phyloP scores from a whole-genome alignment of 2,888 invertebrate genomes.

The Drosophila bunnanda region DNA sequence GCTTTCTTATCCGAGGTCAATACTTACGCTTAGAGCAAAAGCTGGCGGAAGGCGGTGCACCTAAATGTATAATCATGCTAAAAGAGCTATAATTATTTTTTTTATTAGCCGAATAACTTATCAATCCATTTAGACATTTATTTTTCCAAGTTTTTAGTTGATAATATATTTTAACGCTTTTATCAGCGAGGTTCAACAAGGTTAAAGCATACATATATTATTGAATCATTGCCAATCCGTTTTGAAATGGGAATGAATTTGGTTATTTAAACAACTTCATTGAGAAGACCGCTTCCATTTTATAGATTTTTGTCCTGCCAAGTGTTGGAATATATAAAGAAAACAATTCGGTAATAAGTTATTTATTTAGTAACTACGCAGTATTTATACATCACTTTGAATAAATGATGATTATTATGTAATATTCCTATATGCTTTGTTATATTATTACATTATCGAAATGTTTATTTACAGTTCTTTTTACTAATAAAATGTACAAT shows the following conservation, averaged over 20 bases:
- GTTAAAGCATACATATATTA: background rate
- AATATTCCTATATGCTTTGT: constrained; percentile 50
- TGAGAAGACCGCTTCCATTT: background rate
- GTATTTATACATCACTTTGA: constrained; percentile 62
- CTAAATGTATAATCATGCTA: background rate
- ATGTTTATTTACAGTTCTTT: constrained; percentile 78
- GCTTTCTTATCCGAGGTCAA: background rate
- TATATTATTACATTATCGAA: constrained; percentile 73
- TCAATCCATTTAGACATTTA: background rate
- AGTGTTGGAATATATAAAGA: background rate
- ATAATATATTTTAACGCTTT: background rate
- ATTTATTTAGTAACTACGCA: constrained; percentile 75
- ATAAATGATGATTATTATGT: constrained; percentile 63
- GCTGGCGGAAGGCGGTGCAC: background rate
- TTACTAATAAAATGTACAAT: constrained; percentile 77
- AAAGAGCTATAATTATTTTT: background rate
- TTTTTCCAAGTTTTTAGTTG: background rate
- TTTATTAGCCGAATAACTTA: background rate
- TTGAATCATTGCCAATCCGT: background rate
- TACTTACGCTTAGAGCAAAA: background rate
- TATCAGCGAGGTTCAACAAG: background rate
- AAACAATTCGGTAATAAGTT: constrained; percentile 70
- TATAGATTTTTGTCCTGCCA: background rate
- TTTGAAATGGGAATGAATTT: background rate
- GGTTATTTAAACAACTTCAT: background rate